Evolutionary conservation across 2,888 invertebrate species (phyloP).

Genomic region (Apocheima hispidaria): DNA sequence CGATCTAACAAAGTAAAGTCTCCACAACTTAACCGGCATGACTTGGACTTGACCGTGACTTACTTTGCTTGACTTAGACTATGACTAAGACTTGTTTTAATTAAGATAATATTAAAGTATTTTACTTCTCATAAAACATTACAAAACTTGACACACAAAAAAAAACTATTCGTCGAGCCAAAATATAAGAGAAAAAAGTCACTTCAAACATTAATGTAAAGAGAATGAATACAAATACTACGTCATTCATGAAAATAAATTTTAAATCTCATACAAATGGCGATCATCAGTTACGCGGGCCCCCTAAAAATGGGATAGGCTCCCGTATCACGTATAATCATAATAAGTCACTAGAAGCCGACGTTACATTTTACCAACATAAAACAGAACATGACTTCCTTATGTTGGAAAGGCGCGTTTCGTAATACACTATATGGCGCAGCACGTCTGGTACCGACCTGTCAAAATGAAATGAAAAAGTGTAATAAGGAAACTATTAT

Average conservation of each 20-base stretch:
- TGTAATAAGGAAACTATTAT: slow-evolving; percentile 40
- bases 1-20: too few relatives aligned
- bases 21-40: too few relatives aligned
- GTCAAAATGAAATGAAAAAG: slow-evolving; percentile 36
- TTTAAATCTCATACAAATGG: slow-evolving; percentile 8
- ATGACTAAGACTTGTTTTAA: background rate
- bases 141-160: too few relatives aligned
- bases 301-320: slow-evolving; percentile 6
- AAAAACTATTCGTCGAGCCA: too few relatives aligned
- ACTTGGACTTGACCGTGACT: too few relatives aligned
- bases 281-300: slow-evolving; percentile 15
- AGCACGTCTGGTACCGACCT: slow-evolving; percentile 28
- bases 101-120: too few relatives aligned
- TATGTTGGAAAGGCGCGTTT: slow-evolving; percentile 20
- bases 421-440: slow-evolving; percentile 25
- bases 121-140: too few relatives aligned
- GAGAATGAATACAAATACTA: too few relatives aligned
- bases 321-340: slow-evolving; percentile 31
- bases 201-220: too few relatives aligned
- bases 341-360: slow-evolving; percentile 32
- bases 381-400: slow-evolving; percentile 23
- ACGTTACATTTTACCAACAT: slow-evolving; percentile 27
- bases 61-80: background rate
- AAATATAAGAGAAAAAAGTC: too few relatives aligned
- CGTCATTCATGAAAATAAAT: slow-evolving; percentile 14